phyloP scores from a whole-genome alignment of 2,888 invertebrate species.

The Pasiphila rectangulata region DNA sequence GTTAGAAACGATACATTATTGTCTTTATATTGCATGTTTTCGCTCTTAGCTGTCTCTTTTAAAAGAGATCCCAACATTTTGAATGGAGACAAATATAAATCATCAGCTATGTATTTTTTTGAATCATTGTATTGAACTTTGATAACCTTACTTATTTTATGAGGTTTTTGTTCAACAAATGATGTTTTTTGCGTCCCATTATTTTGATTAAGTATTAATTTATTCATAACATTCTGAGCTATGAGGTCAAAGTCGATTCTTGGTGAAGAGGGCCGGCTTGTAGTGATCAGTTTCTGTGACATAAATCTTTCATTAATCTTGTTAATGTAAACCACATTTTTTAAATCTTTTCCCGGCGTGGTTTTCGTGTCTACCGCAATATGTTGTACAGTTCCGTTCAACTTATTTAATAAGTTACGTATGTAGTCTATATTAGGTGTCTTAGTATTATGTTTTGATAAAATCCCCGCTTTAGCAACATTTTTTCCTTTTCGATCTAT shows the following conservation, averaged over 20 bases:
- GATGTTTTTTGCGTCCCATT: slow-evolving; percentile 4
- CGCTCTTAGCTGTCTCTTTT: neutral
- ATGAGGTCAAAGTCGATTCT: slow-evolving; percentile 19
- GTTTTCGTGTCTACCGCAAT: slow-evolving; percentile 10
- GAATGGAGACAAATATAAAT: neutral
- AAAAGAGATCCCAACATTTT: slow-evolving; percentile 1
- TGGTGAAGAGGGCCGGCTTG: slow-evolving; percentile 23
- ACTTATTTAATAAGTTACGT: slow-evolving; percentile 8
- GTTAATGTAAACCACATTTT: slow-evolving; percentile 37
- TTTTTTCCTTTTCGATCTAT: slow-evolving; percentile 26
- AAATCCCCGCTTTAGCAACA: neutral
- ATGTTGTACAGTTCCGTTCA: slow-evolving; percentile 7
- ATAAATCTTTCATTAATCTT: slow-evolving; percentile 39
- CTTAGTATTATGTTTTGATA: neutral
- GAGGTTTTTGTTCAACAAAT: neutral
- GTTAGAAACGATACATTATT: slow-evolving; percentile 6
- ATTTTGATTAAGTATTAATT: slow-evolving; percentile 23
- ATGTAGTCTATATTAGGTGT: slow-evolving; percentile 7
- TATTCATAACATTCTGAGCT: slow-evolving; percentile 31
- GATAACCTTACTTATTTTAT: slow-evolving; percentile 1
- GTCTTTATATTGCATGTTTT: slow-evolving; percentile 5
- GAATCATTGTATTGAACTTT: slow-evolving; percentile 6
- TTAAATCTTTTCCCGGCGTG: neutral
- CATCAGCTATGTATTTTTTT: slow-evolving; percentile 3
- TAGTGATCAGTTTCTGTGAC: slow-evolving; percentile 27